These are phyloP conservation scores for Phainopepla nitens DNA, from an alignment of 2,113 vertebrate species.

Conservation along the genomic window DNA sequence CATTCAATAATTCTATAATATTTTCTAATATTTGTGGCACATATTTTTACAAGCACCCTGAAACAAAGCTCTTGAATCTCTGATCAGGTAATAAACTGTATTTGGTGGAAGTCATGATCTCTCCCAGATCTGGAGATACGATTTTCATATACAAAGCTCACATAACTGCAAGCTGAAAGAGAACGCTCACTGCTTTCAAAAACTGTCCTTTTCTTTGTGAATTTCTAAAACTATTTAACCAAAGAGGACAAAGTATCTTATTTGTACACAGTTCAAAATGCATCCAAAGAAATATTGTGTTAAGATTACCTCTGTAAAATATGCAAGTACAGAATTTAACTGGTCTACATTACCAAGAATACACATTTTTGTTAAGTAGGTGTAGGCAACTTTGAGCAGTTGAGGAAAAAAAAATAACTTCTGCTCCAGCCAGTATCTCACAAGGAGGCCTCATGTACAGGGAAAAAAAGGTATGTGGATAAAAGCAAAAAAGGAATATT, in stretches of 20 bases:
- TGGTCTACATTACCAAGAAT: neutral
- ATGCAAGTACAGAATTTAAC: neutral
- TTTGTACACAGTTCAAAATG: neutral
- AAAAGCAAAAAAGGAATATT: neutral
- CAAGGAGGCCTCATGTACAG: neutral
- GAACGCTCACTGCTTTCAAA: neutral
- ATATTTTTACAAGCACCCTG: neutral
- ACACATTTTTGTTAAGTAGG: neutral
- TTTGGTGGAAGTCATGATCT: neutral
- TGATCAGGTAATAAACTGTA: neutral
- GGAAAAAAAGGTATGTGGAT: neutral
- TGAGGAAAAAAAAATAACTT: neutral
- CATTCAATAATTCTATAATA: neutral
- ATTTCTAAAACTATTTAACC: neutral
- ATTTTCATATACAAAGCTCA: neutral
- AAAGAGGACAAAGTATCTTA: neutral
- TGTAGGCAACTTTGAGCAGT: neutral
- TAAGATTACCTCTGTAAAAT: neutral
- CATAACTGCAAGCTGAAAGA: neutral
- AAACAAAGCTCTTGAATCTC: neutral
- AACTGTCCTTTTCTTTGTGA: neutral
- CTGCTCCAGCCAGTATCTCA: neutral
- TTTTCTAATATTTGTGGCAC: neutral
- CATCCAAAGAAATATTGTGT: neutral
- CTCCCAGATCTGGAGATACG: neutral